Evolutionary conservation across 2,797 vertebrate genomes (phyloP).

Genomic region (Pangasius krempfi): DNA sequence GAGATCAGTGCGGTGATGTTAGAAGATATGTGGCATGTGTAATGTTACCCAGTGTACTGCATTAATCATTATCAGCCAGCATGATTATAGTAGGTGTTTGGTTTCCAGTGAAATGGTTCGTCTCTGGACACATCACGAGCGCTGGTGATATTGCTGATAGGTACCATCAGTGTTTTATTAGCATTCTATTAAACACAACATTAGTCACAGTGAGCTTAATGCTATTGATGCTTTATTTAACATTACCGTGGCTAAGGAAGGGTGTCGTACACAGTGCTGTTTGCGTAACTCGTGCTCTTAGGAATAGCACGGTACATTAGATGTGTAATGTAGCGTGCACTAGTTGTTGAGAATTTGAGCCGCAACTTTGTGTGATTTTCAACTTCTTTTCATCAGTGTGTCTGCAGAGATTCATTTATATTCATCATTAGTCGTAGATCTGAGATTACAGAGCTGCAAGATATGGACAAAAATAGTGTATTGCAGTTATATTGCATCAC

Average conservation of each 20-base stretch:
- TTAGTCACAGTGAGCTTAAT: neutral
- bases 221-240: neutral
- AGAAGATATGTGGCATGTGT: neutral
- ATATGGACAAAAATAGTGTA: neutral
- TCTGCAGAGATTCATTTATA: neutral
- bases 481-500: slow-evolving; percentile 14
- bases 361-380: neutral
- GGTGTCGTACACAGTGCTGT: neutral
- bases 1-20: neutral
- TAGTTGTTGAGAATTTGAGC: neutral
- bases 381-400: neutral
- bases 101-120: neutral
- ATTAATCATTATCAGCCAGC: neutral
- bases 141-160: neutral
- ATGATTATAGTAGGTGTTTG: neutral
- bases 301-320: neutral
- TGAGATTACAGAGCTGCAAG: neutral
- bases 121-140: neutral
- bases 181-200: neutral
- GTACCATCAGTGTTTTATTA: neutral
- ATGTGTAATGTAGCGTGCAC: neutral
- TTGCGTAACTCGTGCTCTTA: neutral
- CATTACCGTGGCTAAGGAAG: too few relatives aligned
- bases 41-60: neutral
- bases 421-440: neutral